These are phyloP conservation scores for Lycaon pictus DNA, from an alignment of 2,113 vertebrate species.

Conservation along the genomic window DNA sequence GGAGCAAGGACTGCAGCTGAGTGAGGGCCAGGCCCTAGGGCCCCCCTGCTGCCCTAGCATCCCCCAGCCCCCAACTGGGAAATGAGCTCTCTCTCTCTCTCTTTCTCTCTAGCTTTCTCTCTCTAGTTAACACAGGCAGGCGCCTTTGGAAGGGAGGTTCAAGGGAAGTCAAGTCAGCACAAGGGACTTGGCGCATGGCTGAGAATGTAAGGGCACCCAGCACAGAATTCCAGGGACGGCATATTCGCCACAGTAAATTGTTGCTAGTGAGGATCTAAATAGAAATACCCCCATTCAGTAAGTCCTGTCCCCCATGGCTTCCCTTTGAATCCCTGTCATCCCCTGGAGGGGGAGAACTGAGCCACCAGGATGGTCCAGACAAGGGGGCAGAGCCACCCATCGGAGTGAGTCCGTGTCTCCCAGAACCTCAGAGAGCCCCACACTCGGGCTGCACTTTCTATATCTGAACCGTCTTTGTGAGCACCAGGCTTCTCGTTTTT, in stretches of 20 bases:
- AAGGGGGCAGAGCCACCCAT: not conserved
- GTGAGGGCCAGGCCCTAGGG: not conserved
- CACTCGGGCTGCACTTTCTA: not conserved
- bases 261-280: too few relatives aligned
- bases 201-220: not conserved
- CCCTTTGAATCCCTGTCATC: not conserved
- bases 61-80: not conserved
- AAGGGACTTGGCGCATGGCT: not conserved
- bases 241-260: too few relatives aligned
- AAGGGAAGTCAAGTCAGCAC: not conserved
- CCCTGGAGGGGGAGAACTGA: not conserved
- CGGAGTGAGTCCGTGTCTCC: not conserved
- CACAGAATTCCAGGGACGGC: not conserved
- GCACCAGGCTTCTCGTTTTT: not conserved
- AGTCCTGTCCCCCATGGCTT: not conserved
- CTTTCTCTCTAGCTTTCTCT: not conserved
- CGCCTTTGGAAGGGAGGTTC: not conserved
- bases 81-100: not conserved
- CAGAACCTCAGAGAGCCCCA: not conserved
- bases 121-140: not conserved
- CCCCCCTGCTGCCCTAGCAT: not conserved
- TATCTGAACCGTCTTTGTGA: not conserved
- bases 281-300: too few relatives aligned
- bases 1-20: not conserved
- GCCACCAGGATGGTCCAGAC: not conserved